Conservation (phyloP, 1,140 invertebrate species). For the Drosophila kanapiae region DNA sequence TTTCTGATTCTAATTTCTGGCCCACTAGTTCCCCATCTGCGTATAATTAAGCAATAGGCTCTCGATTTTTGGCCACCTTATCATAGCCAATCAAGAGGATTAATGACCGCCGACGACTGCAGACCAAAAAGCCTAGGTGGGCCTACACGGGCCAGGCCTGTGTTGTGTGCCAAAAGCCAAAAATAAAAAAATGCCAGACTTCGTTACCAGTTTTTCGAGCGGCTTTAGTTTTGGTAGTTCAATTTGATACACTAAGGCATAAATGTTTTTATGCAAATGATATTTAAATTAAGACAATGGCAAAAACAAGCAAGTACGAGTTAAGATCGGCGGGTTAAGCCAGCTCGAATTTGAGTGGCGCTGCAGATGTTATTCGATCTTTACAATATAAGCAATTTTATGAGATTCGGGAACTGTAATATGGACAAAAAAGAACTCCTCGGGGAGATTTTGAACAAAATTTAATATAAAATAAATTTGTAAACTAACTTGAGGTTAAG, state of each 20-base stretch:
- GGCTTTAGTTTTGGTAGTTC: conserved; percentile 54
- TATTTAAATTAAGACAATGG: conserved; percentile 70
- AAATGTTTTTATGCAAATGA: conserved; percentile 76
- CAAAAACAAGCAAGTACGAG: conserved; percentile 60
- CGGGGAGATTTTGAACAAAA: no score
- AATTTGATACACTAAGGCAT: conserved; percentile 68
- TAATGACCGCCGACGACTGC: conserved; percentile 54
- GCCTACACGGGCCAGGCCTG: conserved; percentile 14
- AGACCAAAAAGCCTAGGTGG: conserved; percentile 11
- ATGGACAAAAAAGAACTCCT: no score
- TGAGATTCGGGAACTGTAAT: neutral
- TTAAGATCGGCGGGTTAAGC: neutral
- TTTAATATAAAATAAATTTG: no score
- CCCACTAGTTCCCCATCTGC: neutral
- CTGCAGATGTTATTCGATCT: neutral
- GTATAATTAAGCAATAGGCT: conserved; percentile 43
- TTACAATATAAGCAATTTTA: accelerated
- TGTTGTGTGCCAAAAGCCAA: conserved; percentile 24
- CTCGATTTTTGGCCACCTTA: conserved; percentile 44
- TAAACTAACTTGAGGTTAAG: neutral
- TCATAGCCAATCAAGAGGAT: conserved; percentile 66
- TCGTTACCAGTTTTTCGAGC: conserved; percentile 41
- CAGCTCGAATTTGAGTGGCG: conserved; percentile 12
- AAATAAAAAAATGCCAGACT: neutral
- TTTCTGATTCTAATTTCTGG: conserved; percentile 18